These are phyloP conservation scores for Mustela nigripes DNA, from an alignment of 2,113 vertebrate genomes.

Conservation along the genomic window DNA sequence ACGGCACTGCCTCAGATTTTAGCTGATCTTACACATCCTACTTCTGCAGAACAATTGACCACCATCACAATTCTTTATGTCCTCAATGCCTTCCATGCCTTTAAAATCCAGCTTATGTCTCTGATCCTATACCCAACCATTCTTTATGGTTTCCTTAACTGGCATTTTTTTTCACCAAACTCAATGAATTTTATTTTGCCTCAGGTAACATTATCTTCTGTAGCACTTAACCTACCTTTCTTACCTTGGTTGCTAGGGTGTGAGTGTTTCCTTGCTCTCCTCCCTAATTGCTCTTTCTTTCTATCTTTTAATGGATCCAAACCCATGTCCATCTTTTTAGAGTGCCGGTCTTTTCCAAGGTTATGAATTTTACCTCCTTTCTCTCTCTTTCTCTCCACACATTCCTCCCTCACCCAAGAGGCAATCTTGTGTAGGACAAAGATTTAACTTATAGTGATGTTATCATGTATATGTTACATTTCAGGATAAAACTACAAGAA, in stretches of 20 bases:
- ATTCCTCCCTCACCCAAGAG: accelerated
- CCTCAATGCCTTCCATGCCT: neutral
- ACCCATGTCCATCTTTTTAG: too few species aligned
- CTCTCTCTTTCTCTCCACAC: neutral
- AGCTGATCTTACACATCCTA: neutral
- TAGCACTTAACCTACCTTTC: neutral
- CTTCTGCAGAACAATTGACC: neutral
- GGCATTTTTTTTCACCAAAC: neutral
- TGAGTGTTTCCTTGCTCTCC: neutral
- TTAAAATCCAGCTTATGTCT: neutral
- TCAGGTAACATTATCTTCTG: neutral
- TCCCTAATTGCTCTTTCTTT: neutral
- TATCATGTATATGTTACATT: neutral
- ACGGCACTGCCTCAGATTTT: neutral
- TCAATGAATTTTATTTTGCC: neutral
- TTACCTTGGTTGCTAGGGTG: neutral
- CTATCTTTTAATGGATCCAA: neutral
- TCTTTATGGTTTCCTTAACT: neutral
- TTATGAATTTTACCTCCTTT: neutral
- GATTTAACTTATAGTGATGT: neutral
- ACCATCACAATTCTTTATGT: neutral
- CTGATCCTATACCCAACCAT: neutral
- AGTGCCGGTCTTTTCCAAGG: neutral
- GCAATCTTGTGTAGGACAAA: too few species aligned
- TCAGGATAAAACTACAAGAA: neutral